Percentiles rank a stretch among this genome's conserved stretches.
Evolutionary conservation across 2,113 vertebrate species (phyloP).

Genomic region (Cyprinodon brontotheroides): DNA sequence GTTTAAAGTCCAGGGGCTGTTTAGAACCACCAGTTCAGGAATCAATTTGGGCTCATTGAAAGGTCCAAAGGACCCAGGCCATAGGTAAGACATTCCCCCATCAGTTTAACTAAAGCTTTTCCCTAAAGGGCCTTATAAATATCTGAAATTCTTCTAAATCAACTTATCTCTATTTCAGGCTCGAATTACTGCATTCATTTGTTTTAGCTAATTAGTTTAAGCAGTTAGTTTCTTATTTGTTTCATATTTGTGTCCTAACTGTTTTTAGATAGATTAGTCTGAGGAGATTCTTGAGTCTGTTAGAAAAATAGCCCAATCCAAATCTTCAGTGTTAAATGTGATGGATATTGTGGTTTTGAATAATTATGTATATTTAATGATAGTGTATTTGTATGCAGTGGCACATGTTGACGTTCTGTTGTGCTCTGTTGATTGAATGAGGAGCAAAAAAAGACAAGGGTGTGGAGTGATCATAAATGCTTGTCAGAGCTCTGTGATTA

Average conservation of each 20-base stretch:
- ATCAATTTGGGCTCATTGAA: neutral
- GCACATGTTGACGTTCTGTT: neutral
- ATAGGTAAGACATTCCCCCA: neutral
- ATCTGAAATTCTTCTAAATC: neutral
- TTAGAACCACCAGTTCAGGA: neutral
- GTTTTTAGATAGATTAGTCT: neutral
- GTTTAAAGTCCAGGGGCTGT: neutral
- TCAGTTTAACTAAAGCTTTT: neutral
- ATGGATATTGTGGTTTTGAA: neutral
- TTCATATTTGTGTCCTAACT: neutral
- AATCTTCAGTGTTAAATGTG: neutral
- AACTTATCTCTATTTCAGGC: neutral
- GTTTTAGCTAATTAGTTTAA: too few relatives aligned
- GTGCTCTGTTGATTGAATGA: too few relatives aligned
- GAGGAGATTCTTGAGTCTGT: neutral
- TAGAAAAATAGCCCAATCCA: neutral
- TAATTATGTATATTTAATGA: neutral
- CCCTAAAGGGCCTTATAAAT: neutral
- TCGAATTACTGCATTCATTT: neutral
- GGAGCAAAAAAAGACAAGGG: too few relatives aligned
- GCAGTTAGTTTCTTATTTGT: neutral
- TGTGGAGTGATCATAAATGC: neutral
- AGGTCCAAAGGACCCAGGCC: neutral
- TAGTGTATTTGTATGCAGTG: too few relatives aligned
- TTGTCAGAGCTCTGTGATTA: neutral